phyloP scores from a whole-genome alignment of 2,888 invertebrate genomes.

The Mechanitis messenoides region DNA sequence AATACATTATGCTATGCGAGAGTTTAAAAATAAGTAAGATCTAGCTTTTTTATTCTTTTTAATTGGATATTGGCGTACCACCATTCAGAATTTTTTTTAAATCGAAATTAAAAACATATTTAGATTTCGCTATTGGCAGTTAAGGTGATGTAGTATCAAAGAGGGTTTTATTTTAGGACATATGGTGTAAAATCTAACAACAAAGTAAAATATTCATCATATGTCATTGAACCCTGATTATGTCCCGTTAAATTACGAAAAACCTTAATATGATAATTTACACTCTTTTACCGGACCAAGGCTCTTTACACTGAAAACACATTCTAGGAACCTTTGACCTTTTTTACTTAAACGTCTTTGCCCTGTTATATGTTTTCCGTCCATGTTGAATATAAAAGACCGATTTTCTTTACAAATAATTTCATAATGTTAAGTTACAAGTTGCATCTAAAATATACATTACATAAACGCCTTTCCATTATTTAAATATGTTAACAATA shows the following conservation, averaged over 20 bases:
- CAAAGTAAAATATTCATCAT: too few relatives aligned
- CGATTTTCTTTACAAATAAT: neutral
- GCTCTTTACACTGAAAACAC: conserved; percentile 30
- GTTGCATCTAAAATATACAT: neutral
- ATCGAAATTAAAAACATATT: too few relatives aligned
- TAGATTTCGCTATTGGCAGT: too few relatives aligned
- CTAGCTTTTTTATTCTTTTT: too few relatives aligned
- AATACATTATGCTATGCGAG: too few relatives aligned
- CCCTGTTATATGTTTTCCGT: conserved; percentile 14
- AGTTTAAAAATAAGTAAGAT: too few relatives aligned
- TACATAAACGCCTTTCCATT: too few relatives aligned
- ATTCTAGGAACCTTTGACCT: conserved; percentile 49
- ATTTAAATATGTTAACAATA: neutral
- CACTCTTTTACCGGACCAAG: neutral
- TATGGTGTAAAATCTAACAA: too few relatives aligned
- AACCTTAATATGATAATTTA: conserved; percentile 1
- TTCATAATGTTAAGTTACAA: neutral
- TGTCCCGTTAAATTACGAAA: neutral
- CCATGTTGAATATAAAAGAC: conserved; percentile 2
- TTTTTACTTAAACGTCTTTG: conserved; percentile 31
- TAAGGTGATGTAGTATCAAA: too few relatives aligned
- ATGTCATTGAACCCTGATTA: neutral
- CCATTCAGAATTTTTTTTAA: too few relatives aligned
- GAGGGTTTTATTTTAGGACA: too few relatives aligned
- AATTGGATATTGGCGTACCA: too few relatives aligned